Evolutionary conservation across 2,888 invertebrate genomes (phyloP), one percentile per base, ranked within the genome.

Genomic region (Leptopterna dolabrata): DNA sequence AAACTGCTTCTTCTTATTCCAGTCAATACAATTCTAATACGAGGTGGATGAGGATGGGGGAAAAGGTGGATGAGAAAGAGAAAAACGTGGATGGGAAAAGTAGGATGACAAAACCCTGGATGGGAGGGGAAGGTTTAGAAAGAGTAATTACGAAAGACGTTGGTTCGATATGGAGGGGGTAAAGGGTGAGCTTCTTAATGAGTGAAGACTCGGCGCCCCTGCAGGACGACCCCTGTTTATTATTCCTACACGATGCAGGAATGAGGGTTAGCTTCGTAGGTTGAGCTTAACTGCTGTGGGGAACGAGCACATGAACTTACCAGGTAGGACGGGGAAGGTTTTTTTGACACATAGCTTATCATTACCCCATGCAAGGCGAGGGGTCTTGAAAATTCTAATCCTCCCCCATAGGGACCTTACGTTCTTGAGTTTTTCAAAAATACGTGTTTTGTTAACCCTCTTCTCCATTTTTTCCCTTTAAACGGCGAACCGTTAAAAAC

Each of bases 1-100:
- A 76, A 87, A 87, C 87, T 87, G 80, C 87, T 87, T 87, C 70
- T 87, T 87, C 87, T 51, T 87, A 87, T 87, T 87, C 87, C 87
- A 87, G 87, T 87, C 87, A 87, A 87, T 87, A 87, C 87, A 87
- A 87, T 87, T 87, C 87, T 80, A 87, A 87, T 87, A 81, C 87
- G 43, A 76, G 78, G 30, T n/a, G 36, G 36, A 9, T 1, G 71
- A 83, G 4, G 14, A 16, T 24, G 63, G 70, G 14, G 83, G 11
- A 43, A 78, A 76, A 78, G 45, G 45, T 29, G 45, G 43, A 78
- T 29, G 27, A 45, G 78, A 43, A 78, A 41, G 43, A 41, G 78
- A 43, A 78, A 78, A 78, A 78, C 43, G 78, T 30, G 47, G 78
- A 43, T 30, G 45, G 19, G 45, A 43, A 78, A 43, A 45, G 78